phyloP scores from a whole-genome alignment of 2,888 invertebrate species.

The Loripinus fragilis region DNA sequence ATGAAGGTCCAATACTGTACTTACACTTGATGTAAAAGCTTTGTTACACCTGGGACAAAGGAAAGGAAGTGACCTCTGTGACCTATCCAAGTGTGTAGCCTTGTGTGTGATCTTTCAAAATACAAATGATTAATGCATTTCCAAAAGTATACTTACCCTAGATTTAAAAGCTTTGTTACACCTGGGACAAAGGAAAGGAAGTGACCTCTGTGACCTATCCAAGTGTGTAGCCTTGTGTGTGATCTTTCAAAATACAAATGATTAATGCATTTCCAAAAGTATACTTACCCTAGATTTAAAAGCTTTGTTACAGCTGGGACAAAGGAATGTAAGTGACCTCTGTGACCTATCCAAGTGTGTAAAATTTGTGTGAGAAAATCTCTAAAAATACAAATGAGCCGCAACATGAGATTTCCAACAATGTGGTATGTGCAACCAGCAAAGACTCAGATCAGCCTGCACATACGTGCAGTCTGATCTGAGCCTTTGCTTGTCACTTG shows the following conservation, averaged over 20 bases:
- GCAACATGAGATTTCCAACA: no score
- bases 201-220: conserved; percentile 65
- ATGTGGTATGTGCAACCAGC: no score
- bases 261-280: no score
- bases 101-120: no score
- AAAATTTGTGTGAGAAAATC: conserved; percentile 84
- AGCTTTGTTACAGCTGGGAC: conserved; percentile 79
- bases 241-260: no score
- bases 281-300: conserved; percentile 80
- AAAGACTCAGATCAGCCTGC: no score
- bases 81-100: conserved; percentile 81
- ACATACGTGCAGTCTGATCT: no score
- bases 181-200: conserved; percentile 75
- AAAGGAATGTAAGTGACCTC: conserved; percentile 72
- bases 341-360: conserved; percentile 81
- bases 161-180: conserved; percentile 82
- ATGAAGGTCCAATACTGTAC: no score
- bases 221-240: conserved; percentile 84
- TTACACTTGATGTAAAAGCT: conserved; percentile 80
- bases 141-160: conserved; percentile 71
- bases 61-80: conserved; percentile 67
- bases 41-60: conserved; percentile 81
- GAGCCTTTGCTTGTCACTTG: no score
- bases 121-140: no score
- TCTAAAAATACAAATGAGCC: no score